A percentile compares a stretch with the other conserved stretches of the same genome.
Conservation (phyloP, 2,797 vertebrate genomes). For the Sebastes oblongus region DNA sequence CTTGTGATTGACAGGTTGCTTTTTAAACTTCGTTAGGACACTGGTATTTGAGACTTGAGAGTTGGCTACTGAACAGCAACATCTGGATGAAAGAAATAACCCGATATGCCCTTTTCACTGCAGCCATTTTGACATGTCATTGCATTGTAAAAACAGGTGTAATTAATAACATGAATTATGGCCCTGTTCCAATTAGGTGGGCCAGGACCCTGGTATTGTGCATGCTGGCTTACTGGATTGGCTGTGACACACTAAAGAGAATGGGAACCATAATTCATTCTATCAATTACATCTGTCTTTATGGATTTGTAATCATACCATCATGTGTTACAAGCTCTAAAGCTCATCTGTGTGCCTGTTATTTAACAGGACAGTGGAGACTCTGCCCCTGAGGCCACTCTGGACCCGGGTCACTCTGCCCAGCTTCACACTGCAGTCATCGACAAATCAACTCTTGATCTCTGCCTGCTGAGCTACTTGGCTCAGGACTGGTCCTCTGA, state of each 20-base stretch:
- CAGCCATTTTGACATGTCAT: too few species aligned
- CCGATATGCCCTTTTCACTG: too few species aligned
- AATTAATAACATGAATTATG: too few species aligned
- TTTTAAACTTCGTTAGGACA: neutral
- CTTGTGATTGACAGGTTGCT: too few species aligned
- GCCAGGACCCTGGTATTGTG: too few species aligned
- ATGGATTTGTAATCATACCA: neutral
- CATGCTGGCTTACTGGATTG: too few species aligned
- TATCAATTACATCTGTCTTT: too few species aligned
- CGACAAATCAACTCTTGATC: conserved; percentile 85
- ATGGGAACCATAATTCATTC: too few species aligned
- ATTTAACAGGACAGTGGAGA: conserved; percentile 80
- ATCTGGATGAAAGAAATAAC: neutral
- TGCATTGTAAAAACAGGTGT: too few species aligned
- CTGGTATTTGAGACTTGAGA: neutral
- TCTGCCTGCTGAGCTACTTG: conserved; percentile 89
- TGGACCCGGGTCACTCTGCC: conserved; percentile 88
- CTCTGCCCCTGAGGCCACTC: conserved; percentile 61
- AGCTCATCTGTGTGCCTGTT: neutral
- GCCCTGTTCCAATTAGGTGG: too few species aligned
- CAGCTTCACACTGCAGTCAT: conserved; percentile 91
- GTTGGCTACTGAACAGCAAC: neutral
- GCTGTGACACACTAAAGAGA: too few species aligned
- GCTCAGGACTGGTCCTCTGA: conserved; percentile 90
- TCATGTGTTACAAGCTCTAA: neutral